These are phyloP conservation scores for Chelon labrosus DNA, from an alignment of 2,797 vertebrate species.

Conservation along the genomic window DNA sequence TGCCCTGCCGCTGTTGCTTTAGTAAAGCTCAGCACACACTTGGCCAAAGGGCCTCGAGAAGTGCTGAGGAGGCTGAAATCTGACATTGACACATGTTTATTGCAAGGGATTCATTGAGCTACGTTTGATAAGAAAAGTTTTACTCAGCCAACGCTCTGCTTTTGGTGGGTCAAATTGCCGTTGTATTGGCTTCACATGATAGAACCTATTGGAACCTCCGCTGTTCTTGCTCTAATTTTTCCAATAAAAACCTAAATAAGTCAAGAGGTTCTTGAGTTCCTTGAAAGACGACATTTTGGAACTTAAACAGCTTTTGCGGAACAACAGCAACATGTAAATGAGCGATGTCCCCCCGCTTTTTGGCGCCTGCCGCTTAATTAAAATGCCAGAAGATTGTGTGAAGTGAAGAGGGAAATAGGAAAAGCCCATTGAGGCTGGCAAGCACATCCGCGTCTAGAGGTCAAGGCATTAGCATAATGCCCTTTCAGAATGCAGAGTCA, in stretches of 20 bases:
- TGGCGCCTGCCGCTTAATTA: conserved; percentile 43
- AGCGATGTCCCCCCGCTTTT: conserved; percentile 15
- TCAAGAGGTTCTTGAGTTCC: background rate
- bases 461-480: conserved; percentile 59
- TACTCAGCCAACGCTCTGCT: conserved; percentile 19
- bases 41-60: conserved; percentile 37
- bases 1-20: conserved; percentile 72
- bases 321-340: conserved; percentile 22
- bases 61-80: conserved; percentile 73
- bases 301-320: conserved; percentile 20
- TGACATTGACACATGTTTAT: conserved; percentile 60
- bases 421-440: conserved; percentile 45
- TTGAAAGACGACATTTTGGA: conserved; percentile 19
- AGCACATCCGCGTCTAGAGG: conserved; percentile 55
- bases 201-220: background rate
- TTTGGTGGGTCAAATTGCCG: conserved; percentile 11
- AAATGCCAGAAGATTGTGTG: conserved; percentile 46
- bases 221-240: background rate
- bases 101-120: conserved; percentile 56
- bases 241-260: background rate
- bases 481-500: conserved; percentile 61
- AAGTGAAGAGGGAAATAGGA: conserved; percentile 36
- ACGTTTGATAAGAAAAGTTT: conserved; percentile 36
- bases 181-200: background rate
- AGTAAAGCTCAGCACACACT: conserved; percentile 67